Base-by-base conservation (phyloP, 2,113 vertebrate species). In the Hippocampus guttulatus region DNA sequence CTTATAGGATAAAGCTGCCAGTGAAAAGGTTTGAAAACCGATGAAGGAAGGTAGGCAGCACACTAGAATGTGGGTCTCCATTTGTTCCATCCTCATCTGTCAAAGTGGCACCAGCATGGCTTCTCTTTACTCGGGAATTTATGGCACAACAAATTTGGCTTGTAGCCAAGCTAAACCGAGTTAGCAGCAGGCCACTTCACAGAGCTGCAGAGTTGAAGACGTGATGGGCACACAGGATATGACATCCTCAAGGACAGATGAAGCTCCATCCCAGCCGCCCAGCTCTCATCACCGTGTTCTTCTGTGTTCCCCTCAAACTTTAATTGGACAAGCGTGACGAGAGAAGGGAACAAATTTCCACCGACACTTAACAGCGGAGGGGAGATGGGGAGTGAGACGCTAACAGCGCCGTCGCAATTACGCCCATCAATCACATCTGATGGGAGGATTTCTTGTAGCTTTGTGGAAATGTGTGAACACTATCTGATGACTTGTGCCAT, bases 171-270 rank as follows among this genome's bases (percentile, higher is more conserved):
- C 81, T 72, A 68, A 85, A 77, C 66, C 27, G 33, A 71, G 66
- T 41, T 70, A 73, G 70, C 80, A 78, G 77, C 76, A 82, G 80
- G 64, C 75, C 72, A 81, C 84, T 84, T 83, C 81, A 69, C 82
- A 80, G 76, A 23, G 45, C 25, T 38, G 70, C 75, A 69, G 66
- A 71, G 71, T 67, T 64, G 38, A 69, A 81, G 79, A 88, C 45
- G 67, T 84, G 84, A 84, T 47, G 82, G 82, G 72, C 67, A 43
- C 33, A 68, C 76, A 84, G 88, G 85, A 91, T 88, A 91, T 82
- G 45, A 90, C 83, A 91, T 84, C 76, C 75, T 85, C 79, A 83
- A 88, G 88, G 86, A 90, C 86, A 78, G 85, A 89, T 87, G 81
- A 85, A 87, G 75, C 71, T 63, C 60, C 68, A 38, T 66, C 81